Evolutionary conservation across 2,888 invertebrate genomes (phyloP).

Genomic region (Stenichneumon culpator): DNA sequence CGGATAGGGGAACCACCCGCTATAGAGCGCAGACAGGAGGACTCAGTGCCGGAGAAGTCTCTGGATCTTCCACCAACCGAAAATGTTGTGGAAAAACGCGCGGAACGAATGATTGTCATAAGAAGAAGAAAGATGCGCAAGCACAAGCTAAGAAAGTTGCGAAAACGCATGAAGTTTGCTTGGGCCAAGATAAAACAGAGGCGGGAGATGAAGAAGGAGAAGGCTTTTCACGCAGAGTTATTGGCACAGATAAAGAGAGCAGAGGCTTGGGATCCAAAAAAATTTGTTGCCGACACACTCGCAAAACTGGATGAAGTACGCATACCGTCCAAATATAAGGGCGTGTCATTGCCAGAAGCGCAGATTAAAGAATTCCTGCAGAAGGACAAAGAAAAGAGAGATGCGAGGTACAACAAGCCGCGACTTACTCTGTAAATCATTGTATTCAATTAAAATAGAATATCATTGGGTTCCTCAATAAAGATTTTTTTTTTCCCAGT

Average conservation of each 20-base stretch:
- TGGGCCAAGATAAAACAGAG: conserved; percentile 90
- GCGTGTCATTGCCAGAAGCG: conserved; percentile 89
- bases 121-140: conserved; percentile 94
- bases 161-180: conserved; percentile 92
- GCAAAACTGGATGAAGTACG: conserved; percentile 88
- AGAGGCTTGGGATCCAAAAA: conserved; percentile 91
- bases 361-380: conserved; percentile 89
- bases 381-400: conserved; percentile 86
- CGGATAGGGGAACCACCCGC: conserved; percentile 78
- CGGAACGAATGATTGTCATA: conserved; percentile 91
- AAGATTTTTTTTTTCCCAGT: not conserved
- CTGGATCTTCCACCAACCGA: conserved; percentile 85
- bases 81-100: conserved; percentile 88
- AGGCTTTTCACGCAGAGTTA: conserved; percentile 90
- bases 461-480: not conserved
- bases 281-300: conserved; percentile 90
- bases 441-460: conserved; percentile 16
- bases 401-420: conserved; percentile 68
- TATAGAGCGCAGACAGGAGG: conserved; percentile 75
- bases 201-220: conserved; percentile 91
- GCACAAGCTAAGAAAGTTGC: conserved; percentile 92
- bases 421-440: conserved; percentile 57
- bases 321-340: conserved; percentile 87
- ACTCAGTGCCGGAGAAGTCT: conserved; percentile 85
- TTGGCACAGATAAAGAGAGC: conserved; percentile 90